Evolutionary conservation across 1,140 invertebrate genomes (phyloP), one percentile per base, ranked within the genome.

Genomic region (Nasonia vitripennis): DNA sequence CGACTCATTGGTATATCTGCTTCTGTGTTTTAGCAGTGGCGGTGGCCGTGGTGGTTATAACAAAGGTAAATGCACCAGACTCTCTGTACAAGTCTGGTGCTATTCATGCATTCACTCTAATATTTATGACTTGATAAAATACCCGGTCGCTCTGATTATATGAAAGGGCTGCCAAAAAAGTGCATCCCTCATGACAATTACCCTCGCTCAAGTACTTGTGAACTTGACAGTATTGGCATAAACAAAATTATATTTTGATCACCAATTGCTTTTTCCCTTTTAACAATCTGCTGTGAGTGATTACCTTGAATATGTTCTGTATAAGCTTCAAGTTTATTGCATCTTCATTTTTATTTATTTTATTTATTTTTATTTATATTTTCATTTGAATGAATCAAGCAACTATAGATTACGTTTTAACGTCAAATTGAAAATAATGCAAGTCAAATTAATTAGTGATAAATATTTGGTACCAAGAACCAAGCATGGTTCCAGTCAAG

Each of bases 21-120:
- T 94, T 96, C 96, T 96, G 95, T 96, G 93, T 93, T 96, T 96
- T 96, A 96, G 96, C 96, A 95, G 95, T 95, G 96, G 96, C 95
- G 95, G 96, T 95, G 95, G 95, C 95, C 95, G 95, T 94, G 96
- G 96, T 96, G 96, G 95, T 96, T 97, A 95, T 96, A 96, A 96
- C 95, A 97, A 97, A 97, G 96, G 96, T 97, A 96, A 96, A 96
- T 93, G 94, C 94, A 96, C 95, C 95, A 95, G 94, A 95, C 93
- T 95, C 94, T 93, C 92, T 93, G 93, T 94, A 93, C 92, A 92
- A 90, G 91, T 94, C 94, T 95, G 94, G 92, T 94, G 95, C 94
- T 94, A 94, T 94, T 95, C 93, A 95, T 95, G 94, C 94, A 94
- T 95, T 95, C 94, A 95, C 94, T 94, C 94, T 95, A 94, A 94